phyloP scores from a whole-genome alignment of 2,113 vertebrate genomes.

The Nyctibius bracteatus region DNA sequence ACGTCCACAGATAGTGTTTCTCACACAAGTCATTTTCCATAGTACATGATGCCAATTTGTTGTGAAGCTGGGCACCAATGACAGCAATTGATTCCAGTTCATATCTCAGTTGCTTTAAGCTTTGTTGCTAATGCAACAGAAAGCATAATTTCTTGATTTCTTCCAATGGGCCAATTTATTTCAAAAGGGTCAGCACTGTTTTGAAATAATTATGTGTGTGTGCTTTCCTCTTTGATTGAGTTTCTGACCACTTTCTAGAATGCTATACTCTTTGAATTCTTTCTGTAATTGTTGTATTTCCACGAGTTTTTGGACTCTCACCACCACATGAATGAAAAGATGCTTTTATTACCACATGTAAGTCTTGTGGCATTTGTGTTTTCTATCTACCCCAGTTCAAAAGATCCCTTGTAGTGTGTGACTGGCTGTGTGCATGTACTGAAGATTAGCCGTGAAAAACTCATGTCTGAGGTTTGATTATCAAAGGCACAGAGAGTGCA shows the following conservation, averaged over 20 bases:
- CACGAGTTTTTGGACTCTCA: background rate
- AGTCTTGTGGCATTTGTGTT: background rate
- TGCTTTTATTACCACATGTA: background rate
- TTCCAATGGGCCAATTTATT: background rate
- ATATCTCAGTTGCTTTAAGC: background rate
- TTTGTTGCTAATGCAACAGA: background rate
- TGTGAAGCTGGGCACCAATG: background rate
- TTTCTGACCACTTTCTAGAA: background rate
- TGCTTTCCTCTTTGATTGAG: background rate
- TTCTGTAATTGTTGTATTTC: background rate
- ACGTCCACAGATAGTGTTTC: background rate
- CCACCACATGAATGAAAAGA: background rate
- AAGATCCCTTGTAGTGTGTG: background rate
- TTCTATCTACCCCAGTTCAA: background rate
- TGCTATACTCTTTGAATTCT: background rate
- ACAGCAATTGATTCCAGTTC: background rate
- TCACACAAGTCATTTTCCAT: background rate
- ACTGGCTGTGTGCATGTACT: background rate
- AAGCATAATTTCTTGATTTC: background rate
- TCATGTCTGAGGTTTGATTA: background rate
- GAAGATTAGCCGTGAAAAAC: background rate
- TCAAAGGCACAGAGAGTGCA: background rate
- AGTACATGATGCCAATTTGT: background rate
- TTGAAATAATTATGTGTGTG: background rate
- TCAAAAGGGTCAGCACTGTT: background rate